Evolutionary conservation across 2,797 vertebrate genomes (phyloP).

Genomic region (Halcyon badia): DNA sequence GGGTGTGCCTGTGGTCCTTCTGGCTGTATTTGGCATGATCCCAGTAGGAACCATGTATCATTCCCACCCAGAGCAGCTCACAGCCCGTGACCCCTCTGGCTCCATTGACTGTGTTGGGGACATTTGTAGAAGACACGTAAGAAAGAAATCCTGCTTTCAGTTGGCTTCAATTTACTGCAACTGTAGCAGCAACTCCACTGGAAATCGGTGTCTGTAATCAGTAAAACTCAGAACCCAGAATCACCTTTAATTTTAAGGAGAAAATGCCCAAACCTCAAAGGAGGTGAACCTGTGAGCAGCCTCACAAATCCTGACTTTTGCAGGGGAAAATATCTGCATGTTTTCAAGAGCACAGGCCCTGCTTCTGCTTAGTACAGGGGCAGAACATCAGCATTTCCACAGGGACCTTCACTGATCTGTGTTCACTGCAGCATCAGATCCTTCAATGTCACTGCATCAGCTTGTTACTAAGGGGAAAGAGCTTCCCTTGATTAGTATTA

Average conservation of each 20-base stretch:
- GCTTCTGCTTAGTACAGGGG: neutral
- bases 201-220: neutral
- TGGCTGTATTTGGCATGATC: rapidly evolving
- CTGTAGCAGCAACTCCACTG: neutral
- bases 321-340: neutral
- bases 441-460: neutral
- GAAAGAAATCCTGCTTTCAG: neutral
- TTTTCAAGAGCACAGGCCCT: neutral
- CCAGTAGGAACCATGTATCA: neutral
- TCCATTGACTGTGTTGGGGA: neutral
- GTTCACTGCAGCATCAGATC: neutral
- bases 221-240: neutral
- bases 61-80: neutral
- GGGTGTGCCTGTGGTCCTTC: neutral
- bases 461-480: neutral
- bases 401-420: neutral
- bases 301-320: neutral
- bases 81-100: rapidly evolving
- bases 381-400: neutral
- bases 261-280: neutral
- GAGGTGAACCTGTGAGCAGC: neutral
- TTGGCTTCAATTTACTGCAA: neutral
- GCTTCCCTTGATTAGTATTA: neutral
- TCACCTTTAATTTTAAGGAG: neutral
- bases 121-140: neutral